phyloP scores from a whole-genome alignment of 2,113 vertebrate genomes.

The Hepsetus odoe region DNA sequence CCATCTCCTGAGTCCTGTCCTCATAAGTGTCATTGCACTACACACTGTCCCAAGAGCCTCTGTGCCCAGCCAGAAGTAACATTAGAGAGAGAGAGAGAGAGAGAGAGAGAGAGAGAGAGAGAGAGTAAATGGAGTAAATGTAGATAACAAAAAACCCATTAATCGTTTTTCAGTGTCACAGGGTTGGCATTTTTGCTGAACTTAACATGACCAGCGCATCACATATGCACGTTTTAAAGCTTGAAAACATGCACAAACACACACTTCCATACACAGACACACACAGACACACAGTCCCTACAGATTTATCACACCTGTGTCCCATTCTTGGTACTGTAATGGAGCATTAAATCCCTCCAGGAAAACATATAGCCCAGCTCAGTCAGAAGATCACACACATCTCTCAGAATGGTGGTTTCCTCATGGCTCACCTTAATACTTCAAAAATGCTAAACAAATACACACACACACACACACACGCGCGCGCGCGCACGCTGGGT shows the following conservation, averaged over 20 bases:
- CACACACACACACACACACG: neutral
- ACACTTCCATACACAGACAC: conserved; percentile 8
- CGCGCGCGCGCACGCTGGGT: too few species aligned
- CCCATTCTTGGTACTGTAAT: neutral
- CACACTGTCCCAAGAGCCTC: neutral
- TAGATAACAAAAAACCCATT: neutral
- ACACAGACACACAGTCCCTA: conserved; percentile 15
- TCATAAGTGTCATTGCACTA: neutral
- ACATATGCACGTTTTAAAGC: neutral
- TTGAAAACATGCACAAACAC: conserved; percentile 15
- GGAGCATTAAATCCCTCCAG: neutral
- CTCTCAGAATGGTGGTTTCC: neutral
- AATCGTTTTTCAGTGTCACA: neutral
- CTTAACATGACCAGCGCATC: neutral
- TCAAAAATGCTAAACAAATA: too few species aligned
- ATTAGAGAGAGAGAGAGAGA: neutral
- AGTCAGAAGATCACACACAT: neutral
- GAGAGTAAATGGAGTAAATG: neutral
- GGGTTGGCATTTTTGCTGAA: neutral
- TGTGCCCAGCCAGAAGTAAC: neutral
- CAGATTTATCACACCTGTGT: conserved; percentile 22
- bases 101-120: neutral
- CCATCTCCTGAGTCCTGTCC: conserved; percentile 1
- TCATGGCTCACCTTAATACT: neutral
- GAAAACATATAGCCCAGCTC: neutral